Percentiles rank a stretch among this genome's conserved stretches.
These are phyloP conservation scores for Aphelinus atriplicis DNA, from an alignment of 1,140 invertebrate species.

Conservation along the genomic window DNA sequence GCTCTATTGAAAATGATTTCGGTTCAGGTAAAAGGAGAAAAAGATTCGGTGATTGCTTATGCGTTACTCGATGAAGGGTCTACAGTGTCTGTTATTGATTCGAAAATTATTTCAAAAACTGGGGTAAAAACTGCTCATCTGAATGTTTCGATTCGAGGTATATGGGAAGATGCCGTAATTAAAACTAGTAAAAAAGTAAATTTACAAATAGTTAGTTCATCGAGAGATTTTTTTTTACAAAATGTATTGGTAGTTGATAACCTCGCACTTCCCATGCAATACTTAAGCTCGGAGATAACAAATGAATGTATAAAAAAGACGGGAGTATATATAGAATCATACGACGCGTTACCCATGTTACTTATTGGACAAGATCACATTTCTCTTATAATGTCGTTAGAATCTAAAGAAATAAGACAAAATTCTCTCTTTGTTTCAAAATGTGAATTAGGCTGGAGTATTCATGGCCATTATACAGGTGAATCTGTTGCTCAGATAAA, in stretches of 20 bases:
- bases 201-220: neutral
- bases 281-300: neutral
- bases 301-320: neutral
- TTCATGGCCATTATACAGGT: neutral
- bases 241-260: neutral
- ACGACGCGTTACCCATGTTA: neutral
- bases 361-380: slow-evolving; percentile 3
- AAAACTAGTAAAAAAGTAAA: neutral
- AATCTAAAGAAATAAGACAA: neutral
- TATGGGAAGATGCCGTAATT: no score
- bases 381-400: neutral
- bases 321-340: neutral
- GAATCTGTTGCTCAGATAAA: neutral
- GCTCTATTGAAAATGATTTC: no score
- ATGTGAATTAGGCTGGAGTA: neutral
- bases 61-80: no score
- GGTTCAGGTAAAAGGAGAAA: no score
- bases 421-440: neutral
- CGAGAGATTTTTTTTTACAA: neutral
- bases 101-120: no score
- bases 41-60: no score
- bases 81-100: no score
- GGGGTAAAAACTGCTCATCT: no score
- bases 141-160: no score
- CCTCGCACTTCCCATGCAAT: neutral